Evolutionary conservation across 2,888 invertebrate species (phyloP), one percentile per base, ranked within the genome.

Genomic region (Sericinus montela): DNA sequence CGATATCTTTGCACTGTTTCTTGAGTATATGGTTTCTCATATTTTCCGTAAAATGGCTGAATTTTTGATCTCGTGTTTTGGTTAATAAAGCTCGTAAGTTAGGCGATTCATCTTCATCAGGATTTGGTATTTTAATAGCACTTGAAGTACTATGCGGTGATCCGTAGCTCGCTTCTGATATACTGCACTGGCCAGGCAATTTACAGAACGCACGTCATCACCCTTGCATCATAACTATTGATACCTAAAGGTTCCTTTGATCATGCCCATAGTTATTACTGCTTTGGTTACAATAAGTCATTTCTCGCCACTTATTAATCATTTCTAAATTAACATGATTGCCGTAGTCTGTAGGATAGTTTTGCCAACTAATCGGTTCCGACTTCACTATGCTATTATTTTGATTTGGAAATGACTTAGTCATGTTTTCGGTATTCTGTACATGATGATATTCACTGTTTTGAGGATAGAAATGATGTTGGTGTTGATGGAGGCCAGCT

Each of bases 71-170:
- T 4, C 57, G 59, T 4, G 76, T 69, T 51, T 81, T 79, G 3
- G 89, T 90, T 47, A 93, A 73, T 43, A 93, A 67, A 0, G 92
- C 91, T 57, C 93, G 83, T 14, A 93, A 68, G 35, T 92, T 92
- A 10, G 91, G 89, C 11, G 89, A 90, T 62, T 90, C 90, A 3
- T 86, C 77, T 38, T 57, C 62, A 51, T 80, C 79, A 16, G 75
- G 73, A 30, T 74, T 70, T 2, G 67, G 56, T 44, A 82, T 59
- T 57, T 84, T 79, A 1, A 75, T 57, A 45, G 66, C 72, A 52
- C 81, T 81, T 3, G 75, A 63, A 11, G 57, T 56, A 52, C 81
- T 85, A 59, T 77, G 80, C 5, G 85, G 81, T 29, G 86, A 84
- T 16, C 83, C 82, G 39, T 82, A 87, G 49, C 69, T 80, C 5